Conservation (phyloP, 2,888 invertebrate genomes). For the Drosophila koepferae region DNA sequence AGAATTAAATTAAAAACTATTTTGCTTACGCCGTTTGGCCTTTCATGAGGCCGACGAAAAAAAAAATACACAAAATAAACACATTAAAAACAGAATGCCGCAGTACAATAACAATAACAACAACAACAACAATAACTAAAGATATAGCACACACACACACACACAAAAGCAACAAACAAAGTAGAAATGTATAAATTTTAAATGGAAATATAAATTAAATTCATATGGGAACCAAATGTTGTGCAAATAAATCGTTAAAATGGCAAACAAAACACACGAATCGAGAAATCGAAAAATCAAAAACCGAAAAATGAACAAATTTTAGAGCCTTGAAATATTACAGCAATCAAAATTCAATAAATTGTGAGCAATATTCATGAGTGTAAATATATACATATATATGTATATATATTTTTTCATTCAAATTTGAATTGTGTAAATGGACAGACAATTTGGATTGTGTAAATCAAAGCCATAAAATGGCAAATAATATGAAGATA, state of each 20-base stretch:
- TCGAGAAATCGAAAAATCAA: background rate
- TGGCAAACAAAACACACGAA: conserved; percentile 69
- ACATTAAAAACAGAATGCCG: conserved; percentile 75
- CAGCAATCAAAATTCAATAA: conserved; percentile 68
- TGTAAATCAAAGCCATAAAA: conserved; percentile 23
- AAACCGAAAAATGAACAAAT: conserved; percentile 26
- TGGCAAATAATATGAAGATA: background rate
- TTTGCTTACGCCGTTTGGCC: conserved; percentile 53
- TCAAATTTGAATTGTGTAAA: conserved; percentile 21
- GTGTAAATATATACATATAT: conserved; percentile 27
- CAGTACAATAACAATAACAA: conserved; percentile 39
- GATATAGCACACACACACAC: conserved; percentile 26
- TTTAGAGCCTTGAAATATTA: conserved; percentile 44
- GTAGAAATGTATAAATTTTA: conserved; percentile 70
- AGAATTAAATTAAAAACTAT: conserved; percentile 74
- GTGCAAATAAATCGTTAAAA: conserved; percentile 77
- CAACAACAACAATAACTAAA: conserved; percentile 34
- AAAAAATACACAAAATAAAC: conserved; percentile 57
- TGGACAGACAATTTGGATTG: conserved; percentile 14
- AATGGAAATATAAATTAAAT: conserved; percentile 78
- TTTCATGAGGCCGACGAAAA: conserved; percentile 63
- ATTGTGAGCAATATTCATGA: conserved; percentile 36
- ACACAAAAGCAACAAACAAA: conserved; percentile 36
- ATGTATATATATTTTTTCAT: background rate
- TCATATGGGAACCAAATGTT: conserved; percentile 79